A percentile compares a stretch with the other conserved stretches of the same genome.
These are phyloP conservation scores for Zoanthus sociatus DNA, from an alignment of 92 coral and sea anemone species.

Conservation along the genomic window DNA sequence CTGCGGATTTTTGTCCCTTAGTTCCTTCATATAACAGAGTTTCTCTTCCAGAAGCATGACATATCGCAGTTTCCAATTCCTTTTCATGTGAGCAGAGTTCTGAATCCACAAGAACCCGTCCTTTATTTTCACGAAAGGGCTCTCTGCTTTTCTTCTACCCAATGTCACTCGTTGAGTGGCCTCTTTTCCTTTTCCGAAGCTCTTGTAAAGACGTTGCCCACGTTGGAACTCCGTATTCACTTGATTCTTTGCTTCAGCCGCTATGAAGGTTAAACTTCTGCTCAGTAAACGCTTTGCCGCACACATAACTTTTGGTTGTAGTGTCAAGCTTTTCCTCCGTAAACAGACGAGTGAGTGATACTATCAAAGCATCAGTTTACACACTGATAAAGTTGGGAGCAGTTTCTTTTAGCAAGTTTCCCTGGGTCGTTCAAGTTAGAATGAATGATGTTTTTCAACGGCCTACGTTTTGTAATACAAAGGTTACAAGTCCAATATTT, in stretches of 20 bases:
- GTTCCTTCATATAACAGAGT: constrained; percentile 39
- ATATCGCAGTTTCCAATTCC: constrained; percentile 44
- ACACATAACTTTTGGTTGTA: not conserved
- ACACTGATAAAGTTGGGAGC: not conserved
- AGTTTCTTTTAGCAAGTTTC: not conserved
- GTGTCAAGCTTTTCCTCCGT: not conserved
- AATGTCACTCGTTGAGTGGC: not conserved
- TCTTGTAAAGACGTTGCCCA: constrained; percentile 43
- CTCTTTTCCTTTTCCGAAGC: constrained; percentile 34
- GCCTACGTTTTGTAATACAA: constrained; percentile 1
- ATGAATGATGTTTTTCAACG: not conserved
- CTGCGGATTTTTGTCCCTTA: constrained; percentile 6
- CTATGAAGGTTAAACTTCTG: constrained; percentile 38
- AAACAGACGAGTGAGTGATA: not conserved
- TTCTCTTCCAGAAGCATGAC: constrained; percentile 46
- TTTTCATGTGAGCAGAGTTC: constrained; percentile 30
- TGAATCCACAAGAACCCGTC: constrained; percentile 46
- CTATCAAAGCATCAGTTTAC: not conserved
- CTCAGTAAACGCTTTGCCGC: constrained; percentile 29
- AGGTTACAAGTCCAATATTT: constrained; percentile 35
- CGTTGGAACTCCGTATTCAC: constrained; percentile 42
- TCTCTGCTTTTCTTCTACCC: constrained; percentile 3
- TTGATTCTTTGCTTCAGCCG: constrained; percentile 36
- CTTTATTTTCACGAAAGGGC: constrained; percentile 23
- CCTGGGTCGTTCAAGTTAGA: not conserved